Conservation (phyloP, 2,797 vertebrate species). For the Emydoidea blandingii region DNA sequence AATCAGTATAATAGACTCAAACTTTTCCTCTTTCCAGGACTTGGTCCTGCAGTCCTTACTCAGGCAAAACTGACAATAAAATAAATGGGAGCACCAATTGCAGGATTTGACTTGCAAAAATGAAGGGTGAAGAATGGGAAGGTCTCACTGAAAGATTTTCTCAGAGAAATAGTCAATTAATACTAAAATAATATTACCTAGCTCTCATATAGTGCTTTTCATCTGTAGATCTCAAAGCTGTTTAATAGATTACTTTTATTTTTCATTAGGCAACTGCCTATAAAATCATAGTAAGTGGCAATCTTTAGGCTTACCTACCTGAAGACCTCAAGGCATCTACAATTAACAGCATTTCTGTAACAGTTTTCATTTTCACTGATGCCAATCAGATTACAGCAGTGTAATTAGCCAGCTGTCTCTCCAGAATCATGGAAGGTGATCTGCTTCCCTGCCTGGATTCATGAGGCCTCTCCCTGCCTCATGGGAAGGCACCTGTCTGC, state of each 20-base stretch:
- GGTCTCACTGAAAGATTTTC: background rate
- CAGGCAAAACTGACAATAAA: background rate
- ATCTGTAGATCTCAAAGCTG: background rate
- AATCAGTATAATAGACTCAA: background rate
- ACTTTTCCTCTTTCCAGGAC: too few species aligned
- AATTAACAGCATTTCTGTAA: background rate
- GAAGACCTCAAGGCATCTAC: background rate
- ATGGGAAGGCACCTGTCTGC: background rate
- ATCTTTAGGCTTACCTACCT: accelerated
- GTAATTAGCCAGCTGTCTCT: accelerated
- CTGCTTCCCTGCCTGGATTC: background rate
- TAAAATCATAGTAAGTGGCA: background rate
- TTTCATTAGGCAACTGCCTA: background rate
- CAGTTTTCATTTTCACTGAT: background rate
- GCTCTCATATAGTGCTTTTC: background rate
- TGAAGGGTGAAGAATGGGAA: background rate
- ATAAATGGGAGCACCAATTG: background rate
- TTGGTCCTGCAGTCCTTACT: background rate
- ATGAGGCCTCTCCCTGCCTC: too few species aligned
- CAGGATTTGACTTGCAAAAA: background rate
- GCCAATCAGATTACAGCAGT: background rate
- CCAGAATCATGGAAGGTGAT: background rate
- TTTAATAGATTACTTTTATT: background rate
- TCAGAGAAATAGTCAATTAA: background rate
- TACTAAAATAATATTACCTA: background rate